Evolutionary conservation across 2,113 vertebrate species (phyloP).

Genomic region (Chionodraco myersi): DNA sequence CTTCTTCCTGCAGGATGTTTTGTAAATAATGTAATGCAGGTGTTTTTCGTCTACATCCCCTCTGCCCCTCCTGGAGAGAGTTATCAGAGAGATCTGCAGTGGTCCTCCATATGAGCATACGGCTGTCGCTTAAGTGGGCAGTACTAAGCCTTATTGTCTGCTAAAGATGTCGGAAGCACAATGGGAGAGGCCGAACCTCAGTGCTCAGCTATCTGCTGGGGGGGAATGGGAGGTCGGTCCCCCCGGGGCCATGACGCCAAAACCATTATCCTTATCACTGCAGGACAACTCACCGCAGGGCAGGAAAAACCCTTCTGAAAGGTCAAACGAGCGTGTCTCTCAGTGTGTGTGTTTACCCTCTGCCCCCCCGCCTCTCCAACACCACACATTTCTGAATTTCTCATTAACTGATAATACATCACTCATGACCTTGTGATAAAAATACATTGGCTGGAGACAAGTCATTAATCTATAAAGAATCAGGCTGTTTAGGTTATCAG

Average conservation of each 20-base stretch:
- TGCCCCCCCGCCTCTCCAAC: slow-evolving; percentile 52
- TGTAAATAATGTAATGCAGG: slow-evolving; percentile 42
- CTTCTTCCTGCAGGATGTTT: slow-evolving; percentile 32
- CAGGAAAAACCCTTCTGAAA: slow-evolving; percentile 72
- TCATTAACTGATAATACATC: slow-evolving; percentile 85
- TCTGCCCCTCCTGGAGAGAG: slow-evolving; percentile 23
- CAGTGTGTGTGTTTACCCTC: slow-evolving; percentile 70
- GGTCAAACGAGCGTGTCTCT: slow-evolving; percentile 78
- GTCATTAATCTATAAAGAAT: slow-evolving; percentile 77
- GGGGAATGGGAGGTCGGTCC: slow-evolving; percentile 71
- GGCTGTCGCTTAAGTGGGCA: slow-evolving; percentile 56
- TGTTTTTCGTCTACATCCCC: background rate
- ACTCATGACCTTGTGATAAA: slow-evolving; percentile 81
- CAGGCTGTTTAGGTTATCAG: slow-evolving; percentile 76
- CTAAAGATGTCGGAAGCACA: slow-evolving; percentile 59
- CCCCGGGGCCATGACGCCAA: slow-evolving; percentile 67
- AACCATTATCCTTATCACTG: slow-evolving; percentile 83
- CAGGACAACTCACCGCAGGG: slow-evolving; percentile 73
- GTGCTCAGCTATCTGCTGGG: slow-evolving; percentile 55
- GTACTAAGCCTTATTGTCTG: slow-evolving; percentile 60
- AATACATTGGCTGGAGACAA: slow-evolving; percentile 75
- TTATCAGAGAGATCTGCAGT: slow-evolving; percentile 69
- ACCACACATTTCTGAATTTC: slow-evolving; percentile 76
- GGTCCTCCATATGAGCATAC: slow-evolving; percentile 55
- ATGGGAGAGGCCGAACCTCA: slow-evolving; percentile 54